Conservation (phyloP, 2,113 vertebrate genomes). For the Nannospalax galili region DNA sequence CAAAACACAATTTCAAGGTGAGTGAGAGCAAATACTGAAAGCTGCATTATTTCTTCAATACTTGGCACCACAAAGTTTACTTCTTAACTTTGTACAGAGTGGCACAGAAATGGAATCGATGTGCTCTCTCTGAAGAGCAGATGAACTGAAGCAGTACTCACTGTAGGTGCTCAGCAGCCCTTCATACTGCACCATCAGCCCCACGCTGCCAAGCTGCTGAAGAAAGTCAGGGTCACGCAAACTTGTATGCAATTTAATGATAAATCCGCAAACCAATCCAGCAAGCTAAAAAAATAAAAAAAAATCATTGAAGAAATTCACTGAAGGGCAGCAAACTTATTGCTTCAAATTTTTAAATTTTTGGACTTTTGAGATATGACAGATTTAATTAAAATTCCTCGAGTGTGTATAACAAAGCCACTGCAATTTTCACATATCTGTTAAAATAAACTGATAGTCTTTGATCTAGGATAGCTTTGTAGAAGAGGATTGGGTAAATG, state of each 20-base stretch:
- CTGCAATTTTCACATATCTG: neutral
- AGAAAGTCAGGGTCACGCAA: conserved; percentile 94
- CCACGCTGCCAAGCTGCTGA: conserved; percentile 94
- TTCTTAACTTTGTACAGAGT: neutral
- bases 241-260: conserved; percentile 94
- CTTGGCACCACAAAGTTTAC: conserved; percentile 2
- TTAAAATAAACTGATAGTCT: neutral
- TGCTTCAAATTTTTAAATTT: conserved; percentile 24
- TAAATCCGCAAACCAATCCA: conserved; percentile 95
- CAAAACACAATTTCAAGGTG: conserved; percentile 18
- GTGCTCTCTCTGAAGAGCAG: too few relatives aligned
- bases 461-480: neutral
- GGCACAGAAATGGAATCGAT: too few relatives aligned
- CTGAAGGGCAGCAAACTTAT: neutral
- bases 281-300: conserved; percentile 88
- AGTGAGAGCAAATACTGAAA: neutral
- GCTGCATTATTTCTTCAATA: neutral
- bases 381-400: conserved; percentile 4
- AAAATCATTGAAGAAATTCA: conserved; percentile 19
- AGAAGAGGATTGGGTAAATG: neutral
- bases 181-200: conserved; percentile 96
- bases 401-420: neutral
- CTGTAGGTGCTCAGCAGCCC: conserved; percentile 98
- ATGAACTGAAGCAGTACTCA: conserved; percentile 85
- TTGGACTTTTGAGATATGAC: neutral